Evolutionary conservation across 2,113 vertebrate genomes (phyloP).

Genomic region (Gymnobelideus leadbeateri): DNA sequence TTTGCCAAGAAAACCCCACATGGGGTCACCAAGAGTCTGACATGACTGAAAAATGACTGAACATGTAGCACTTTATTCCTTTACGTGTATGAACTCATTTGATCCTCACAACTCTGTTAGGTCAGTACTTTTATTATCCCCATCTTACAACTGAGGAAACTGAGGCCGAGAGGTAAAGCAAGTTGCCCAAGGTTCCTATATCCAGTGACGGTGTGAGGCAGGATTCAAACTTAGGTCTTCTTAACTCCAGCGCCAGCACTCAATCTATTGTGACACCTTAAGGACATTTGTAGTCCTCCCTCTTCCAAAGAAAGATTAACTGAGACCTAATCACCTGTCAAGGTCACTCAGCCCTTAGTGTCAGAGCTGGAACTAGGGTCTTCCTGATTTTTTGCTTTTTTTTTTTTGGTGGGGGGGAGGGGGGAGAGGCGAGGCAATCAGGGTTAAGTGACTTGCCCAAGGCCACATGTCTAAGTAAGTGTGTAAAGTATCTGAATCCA

Average conservation of each 20-base stretch:
- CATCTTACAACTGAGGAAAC: neutral
- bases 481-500: too few species aligned
- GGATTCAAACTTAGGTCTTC: neutral
- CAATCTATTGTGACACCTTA: neutral
- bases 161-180: neutral
- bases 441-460: too few species aligned
- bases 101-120: neutral
- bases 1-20: neutral
- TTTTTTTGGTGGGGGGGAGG: too few species aligned
- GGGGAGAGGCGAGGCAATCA: too few species aligned
- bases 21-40: neutral
- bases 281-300: neutral
- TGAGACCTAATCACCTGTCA: neutral
- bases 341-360: neutral
- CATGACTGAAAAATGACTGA: neutral
- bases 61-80: neutral
- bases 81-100: neutral
- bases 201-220: neutral
- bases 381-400: neutral
- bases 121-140: neutral
- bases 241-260: neutral
- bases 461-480: too few species aligned
- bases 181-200: neutral
- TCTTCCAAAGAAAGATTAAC: neutral
- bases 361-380: neutral